phyloP scores from a whole-genome alignment of 2,113 vertebrate genomes.

The Amphiprion ocellaris region DNA sequence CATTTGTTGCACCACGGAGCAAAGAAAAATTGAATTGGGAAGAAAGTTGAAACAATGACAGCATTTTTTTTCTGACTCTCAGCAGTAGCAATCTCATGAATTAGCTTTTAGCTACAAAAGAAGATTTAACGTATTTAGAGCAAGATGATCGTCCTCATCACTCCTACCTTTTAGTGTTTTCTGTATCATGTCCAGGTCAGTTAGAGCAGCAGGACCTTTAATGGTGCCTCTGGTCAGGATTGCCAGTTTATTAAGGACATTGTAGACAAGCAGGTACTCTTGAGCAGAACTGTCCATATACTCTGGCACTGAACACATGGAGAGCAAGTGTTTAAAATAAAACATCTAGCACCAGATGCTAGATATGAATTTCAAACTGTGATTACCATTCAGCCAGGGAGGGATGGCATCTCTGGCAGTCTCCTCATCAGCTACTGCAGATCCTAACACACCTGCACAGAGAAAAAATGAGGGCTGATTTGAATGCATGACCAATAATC shows the following conservation, averaged over 20 bases:
- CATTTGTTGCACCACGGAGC: neutral
- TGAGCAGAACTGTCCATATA: neutral
- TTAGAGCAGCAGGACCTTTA: slow-evolving; percentile 3
- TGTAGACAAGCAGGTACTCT: slow-evolving; percentile 46
- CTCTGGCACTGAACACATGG: slow-evolving; percentile 37
- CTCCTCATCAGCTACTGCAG: slow-evolving; percentile 54
- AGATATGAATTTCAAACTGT: neutral
- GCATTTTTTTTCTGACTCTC: neutral
- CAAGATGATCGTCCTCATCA: no score
- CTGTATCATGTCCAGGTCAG: slow-evolving; percentile 52
- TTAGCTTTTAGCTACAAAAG: neutral
- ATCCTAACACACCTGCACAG: slow-evolving; percentile 62
- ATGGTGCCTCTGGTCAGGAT: slow-evolving; percentile 23
- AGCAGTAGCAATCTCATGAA: neutral
- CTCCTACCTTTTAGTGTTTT: slow-evolving; percentile 33
- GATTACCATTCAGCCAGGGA: slow-evolving; percentile 65
- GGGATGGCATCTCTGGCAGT: slow-evolving; percentile 1
- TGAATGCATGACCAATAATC: neutral
- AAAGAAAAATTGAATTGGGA: neutral
- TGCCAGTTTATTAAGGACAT: slow-evolving; percentile 23
- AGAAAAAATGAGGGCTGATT: neutral
- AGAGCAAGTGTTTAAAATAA: neutral
- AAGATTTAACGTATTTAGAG: neutral
- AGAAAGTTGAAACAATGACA: neutral
- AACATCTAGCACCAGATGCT: neutral